Evolutionary conservation across 2,888 invertebrate species (phyloP), one percentile per base, ranked within the genome.

Genomic region (Drosophila vallismaia): DNA sequence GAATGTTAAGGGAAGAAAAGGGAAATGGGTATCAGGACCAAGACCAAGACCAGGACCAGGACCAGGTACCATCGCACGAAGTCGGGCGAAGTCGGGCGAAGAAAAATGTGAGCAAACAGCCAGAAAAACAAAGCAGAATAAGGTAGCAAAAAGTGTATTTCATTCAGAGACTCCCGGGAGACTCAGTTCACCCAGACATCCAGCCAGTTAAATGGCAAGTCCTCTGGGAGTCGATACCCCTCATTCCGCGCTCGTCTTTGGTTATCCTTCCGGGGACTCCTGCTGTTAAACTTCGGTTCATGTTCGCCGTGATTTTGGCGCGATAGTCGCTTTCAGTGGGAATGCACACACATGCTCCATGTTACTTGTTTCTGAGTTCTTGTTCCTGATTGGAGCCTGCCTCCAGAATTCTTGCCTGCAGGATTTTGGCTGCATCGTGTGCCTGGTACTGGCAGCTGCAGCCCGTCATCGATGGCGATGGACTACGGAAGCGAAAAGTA

Each of bases 201-300:
- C 59, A 71, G 77, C 79, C 83, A 85, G 81, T 79, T 85, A 77
- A 85, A 82, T 76, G 77, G 80, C 71, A 77, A 79, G 66, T 67
- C 85, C 76, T 52, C 12, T 46, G 77, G 77, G 40, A 70, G 48
- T 14, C n/a, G 46, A 46, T 50, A 56, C 29, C 55, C 46, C 44
- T 52, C 62, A 52, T 66, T 44, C 67, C 54, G 51, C 38, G 49
- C 56, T 28, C 36, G 29, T 44, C 10, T 24, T 44, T 26, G 19
- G 19, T 42, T 14, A 42, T 24, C 44, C 44, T 44, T 10, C 44
- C 44, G 10, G 19, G 19, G 7, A 33, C 36, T 28, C 56, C 56
- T 36, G 24, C 45, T 24, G 29, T 36, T 59, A 45, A 55, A 36
- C 36, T 55, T 36, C 28, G 33, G 56, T 45, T 67, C 44, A 28